These are phyloP conservation scores for Ameiurus melas DNA, from an alignment of 2,113 vertebrate species.

Conservation along the genomic window DNA sequence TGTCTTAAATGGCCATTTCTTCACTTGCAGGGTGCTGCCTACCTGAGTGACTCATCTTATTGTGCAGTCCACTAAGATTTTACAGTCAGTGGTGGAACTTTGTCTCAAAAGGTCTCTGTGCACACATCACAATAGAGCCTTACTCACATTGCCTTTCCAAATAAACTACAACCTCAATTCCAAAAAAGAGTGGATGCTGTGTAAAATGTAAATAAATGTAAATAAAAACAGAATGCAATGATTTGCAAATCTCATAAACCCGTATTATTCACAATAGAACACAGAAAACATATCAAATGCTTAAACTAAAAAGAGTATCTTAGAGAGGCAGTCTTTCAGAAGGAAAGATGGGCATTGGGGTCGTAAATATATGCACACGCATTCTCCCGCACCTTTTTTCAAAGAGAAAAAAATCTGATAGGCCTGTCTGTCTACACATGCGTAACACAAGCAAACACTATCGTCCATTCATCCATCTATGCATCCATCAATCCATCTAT, in stretches of 20 bases:
- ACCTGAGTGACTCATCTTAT: constrained; percentile 21
- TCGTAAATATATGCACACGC: not conserved
- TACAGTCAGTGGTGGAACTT: not conserved
- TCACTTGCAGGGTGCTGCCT: constrained; percentile 19
- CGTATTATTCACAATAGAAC: too few relatives aligned
- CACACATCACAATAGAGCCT: not conserved
- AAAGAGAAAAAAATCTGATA: not conserved
- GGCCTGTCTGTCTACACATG: not conserved
- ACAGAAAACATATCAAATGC: too few relatives aligned
- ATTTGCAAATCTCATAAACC: too few relatives aligned
- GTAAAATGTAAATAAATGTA: too few relatives aligned
- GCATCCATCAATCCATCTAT: too few relatives aligned
- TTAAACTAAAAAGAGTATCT: too few relatives aligned
- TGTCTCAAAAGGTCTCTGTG: not conserved
- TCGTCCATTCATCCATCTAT: too few relatives aligned
- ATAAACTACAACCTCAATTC: not conserved
- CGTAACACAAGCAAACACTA: too few relatives aligned
- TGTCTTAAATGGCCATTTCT: constrained; percentile 26
- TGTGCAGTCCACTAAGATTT: constrained; percentile 15
- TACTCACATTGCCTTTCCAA: not conserved
- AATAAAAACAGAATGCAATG: too few relatives aligned
- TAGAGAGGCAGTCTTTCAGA: too few relatives aligned
- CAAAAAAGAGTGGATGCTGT: too few relatives aligned
- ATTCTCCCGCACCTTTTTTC: not conserved
- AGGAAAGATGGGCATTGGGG: too few relatives aligned